Base-by-base conservation (phyloP, 2,797 vertebrate genomes). In the Corythornis leucogaster region DNA sequence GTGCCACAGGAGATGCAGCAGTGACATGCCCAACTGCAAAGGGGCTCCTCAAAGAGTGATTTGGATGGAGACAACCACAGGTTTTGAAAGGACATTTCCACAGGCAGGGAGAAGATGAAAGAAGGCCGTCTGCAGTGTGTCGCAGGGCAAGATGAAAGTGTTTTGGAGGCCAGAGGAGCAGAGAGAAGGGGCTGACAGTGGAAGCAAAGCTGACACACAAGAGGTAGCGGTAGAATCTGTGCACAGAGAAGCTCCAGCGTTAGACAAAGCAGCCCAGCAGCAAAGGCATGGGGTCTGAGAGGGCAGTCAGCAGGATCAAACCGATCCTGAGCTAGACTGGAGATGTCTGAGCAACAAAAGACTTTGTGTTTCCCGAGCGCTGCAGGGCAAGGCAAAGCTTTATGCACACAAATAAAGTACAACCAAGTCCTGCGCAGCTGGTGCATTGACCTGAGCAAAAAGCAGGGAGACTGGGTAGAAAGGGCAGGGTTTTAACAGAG, bases 31-130 rank as follows among this genome's bases (percentile, higher is more conserved):
- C 68, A 1, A 0, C 42, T 12, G 58, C 62, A 3, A 21, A 9
- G 13, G 15, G 22, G n/a, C 25, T 64, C 18, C 78, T 67, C 59
- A 8, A 5, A 33, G 59, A 24, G 35, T 0, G 0, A 0, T 20
- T 2, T 2, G 5, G n/a, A 43, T 0, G 18, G 6, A 38, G 20
- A 40, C 2, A 5, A 16, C 38, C 0, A 0, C 8, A 2, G 51
- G 59, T 33, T 46, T 68, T 1, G 0, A 70, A 58, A 76, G 62
- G 45, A 21, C 74, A 54, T 55, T 53, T 74, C 69, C 54, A 40
- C 19, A 12, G 66, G 42, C 80, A 28, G 22, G 63, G 35, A 51
- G 75, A 8, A 31, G 77, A 78, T 62, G 77, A 89, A 91, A 83
- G 85, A 10, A 50, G 54, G 79, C 7, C 0, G 1, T 16, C 59